Percentiles rank a stretch among this genome's conserved stretches.
Evolutionary conservation across 2,113 vertebrate species (phyloP).

Genomic region (Herpailurus yagouaroundi): DNA sequence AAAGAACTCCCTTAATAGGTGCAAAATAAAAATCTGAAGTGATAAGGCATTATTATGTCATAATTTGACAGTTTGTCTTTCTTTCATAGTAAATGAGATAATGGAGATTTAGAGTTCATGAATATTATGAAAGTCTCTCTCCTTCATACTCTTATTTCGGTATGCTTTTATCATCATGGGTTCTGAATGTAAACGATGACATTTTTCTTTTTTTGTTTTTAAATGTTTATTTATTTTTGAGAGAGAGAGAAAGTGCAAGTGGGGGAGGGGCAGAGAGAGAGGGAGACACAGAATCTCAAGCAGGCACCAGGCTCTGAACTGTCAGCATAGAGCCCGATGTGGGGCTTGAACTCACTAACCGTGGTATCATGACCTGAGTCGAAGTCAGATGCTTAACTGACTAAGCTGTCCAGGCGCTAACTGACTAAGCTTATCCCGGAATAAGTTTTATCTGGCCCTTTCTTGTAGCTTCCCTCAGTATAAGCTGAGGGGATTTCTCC

Average conservation of each 20-base stretch:
- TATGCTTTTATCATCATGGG: not conserved
- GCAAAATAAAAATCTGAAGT: not conserved
- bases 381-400: too few species aligned
- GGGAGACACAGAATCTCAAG: too few species aligned
- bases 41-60: not conserved
- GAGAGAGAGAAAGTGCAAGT: too few species aligned
- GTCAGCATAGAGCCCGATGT: too few species aligned
- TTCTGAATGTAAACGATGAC: conserved; percentile 5
- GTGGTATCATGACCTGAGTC: too few species aligned
- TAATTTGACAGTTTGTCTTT: not conserved
- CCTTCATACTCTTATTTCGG: not conserved
- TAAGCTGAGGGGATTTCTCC: not conserved
- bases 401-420: too few species aligned
- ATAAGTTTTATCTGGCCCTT: not conserved
- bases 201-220: not conserved
- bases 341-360: too few species aligned
- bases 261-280: too few species aligned
- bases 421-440: not conserved
- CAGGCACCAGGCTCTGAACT: too few species aligned
- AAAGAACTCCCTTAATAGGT: not conserved
- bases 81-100: conserved; percentile 24
- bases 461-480: not conserved
- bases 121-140: not conserved
- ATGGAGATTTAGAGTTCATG: not conserved
- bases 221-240: too few species aligned